A percentile compares a stretch with the other conserved stretches of the same genome.
Conservation (phyloP, 2,888 invertebrate genomes). For the Lasioglossum figueresi region DNA sequence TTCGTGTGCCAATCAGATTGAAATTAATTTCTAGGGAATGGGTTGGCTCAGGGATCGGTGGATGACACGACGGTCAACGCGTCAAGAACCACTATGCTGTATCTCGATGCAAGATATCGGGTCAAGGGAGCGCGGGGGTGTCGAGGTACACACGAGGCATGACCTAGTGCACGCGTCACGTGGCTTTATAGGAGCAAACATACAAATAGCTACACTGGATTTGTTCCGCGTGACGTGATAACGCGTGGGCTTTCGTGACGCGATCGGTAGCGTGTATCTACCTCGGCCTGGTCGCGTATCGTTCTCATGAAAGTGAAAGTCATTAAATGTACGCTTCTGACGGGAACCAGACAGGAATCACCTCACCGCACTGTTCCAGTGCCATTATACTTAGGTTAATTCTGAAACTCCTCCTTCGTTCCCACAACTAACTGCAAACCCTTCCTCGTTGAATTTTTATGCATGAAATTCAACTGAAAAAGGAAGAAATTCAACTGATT, state of each 20-base stretch:
- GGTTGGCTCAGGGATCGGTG: background rate
- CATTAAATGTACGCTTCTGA: slow-evolving; percentile 19
- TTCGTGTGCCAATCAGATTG: background rate
- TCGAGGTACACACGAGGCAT: background rate
- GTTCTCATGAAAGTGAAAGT: slow-evolving; percentile 34
- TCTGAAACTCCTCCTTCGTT: background rate
- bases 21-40: background rate
- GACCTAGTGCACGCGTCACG: slow-evolving; percentile 15
- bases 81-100: background rate
- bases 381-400: background rate
- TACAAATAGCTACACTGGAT: slow-evolving; percentile 24
- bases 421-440: background rate
- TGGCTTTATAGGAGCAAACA: slow-evolving; percentile 4
- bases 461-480: too few species aligned
- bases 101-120: background rate
- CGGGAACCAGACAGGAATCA: slow-evolving; percentile 5
- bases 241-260: slow-evolving; percentile 44
- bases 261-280: slow-evolving; percentile 36
- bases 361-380: background rate
- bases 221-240: slow-evolving; percentile 41
- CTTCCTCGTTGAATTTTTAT: too few species aligned
- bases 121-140: background rate
- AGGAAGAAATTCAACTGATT: too few species aligned
- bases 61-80: slow-evolving; percentile 4
- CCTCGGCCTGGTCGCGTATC: slow-evolving; percentile 24